Evolutionary conservation across 2,888 invertebrate species (phyloP).

Genomic region (Smittia aterrima): DNA sequence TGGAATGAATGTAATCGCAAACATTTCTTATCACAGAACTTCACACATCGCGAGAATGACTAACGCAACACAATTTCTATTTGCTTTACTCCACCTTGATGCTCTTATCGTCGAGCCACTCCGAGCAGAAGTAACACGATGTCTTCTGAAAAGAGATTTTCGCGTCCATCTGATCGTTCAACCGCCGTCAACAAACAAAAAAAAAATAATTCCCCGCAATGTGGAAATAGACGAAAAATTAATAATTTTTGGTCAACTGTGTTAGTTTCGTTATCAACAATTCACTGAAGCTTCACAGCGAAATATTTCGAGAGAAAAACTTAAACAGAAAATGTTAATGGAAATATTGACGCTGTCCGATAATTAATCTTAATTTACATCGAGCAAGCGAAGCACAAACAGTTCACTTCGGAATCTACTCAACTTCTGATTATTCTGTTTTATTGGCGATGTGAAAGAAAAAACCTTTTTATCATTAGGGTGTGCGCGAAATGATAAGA

Average conservation of each 20-base stretch:
- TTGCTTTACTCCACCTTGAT: slow-evolving; percentile 57
- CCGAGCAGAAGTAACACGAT: slow-evolving; percentile 67
- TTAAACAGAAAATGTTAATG: background rate
- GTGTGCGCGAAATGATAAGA: slow-evolving; percentile 40
- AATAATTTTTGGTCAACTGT: background rate
- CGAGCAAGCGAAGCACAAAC: background rate
- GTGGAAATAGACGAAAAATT: background rate
- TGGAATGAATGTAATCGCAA: background rate
- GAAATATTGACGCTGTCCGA: background rate
- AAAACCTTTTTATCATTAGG: slow-evolving; percentile 25
- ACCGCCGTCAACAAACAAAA: background rate
- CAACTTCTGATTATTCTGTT: slow-evolving; percentile 12
- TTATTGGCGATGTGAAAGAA: background rate
- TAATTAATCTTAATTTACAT: slow-evolving; percentile 7
- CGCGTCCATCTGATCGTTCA: slow-evolving; percentile 31
- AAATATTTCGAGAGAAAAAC: background rate
- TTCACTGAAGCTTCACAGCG: too few species aligned
- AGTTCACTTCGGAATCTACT: background rate
- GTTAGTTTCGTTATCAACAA: background rate
- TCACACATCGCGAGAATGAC: background rate
- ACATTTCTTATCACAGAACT: background rate
- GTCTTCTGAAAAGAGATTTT: slow-evolving; percentile 55
- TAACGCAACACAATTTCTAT: background rate
- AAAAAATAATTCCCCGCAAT: background rate
- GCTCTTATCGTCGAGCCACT: slow-evolving; percentile 63